These are phyloP conservation scores for Tinea semifulvella DNA, from an alignment of 2,888 invertebrate genomes.

Conservation along the genomic window DNA sequence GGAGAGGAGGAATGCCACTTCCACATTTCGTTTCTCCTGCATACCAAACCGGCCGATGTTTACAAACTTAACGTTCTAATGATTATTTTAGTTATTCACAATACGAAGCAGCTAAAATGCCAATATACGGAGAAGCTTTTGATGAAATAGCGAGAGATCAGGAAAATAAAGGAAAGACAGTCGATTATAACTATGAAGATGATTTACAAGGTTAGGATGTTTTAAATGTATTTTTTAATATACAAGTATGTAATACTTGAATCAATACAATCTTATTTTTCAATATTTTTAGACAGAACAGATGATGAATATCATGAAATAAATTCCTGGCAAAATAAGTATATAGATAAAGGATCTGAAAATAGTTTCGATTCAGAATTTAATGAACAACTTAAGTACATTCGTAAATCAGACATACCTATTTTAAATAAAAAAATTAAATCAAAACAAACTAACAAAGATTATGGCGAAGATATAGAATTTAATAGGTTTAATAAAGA, in stretches of 20 bases:
- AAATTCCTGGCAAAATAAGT: not conserved
- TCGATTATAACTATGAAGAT: conserved; percentile 46
- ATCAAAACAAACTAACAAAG: not conserved
- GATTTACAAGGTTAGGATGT: conserved; percentile 26
- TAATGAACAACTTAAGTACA: not conserved
- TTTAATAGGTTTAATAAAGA: not conserved
- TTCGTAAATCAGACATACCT: not conserved
- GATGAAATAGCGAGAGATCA: conserved; percentile 23
- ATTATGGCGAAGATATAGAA: not conserved
- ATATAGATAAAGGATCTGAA: not conserved
- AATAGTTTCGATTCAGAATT: not conserved
- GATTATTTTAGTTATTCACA: conserved; percentile 30
- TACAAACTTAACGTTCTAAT: no score
- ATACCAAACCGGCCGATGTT: no score
- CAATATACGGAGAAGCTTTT: conserved; percentile 32
- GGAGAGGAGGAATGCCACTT: no score
- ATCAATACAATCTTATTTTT: not conserved
- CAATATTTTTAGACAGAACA: not conserved
- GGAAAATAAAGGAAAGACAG: conserved; percentile 38
- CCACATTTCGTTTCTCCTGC: no score
- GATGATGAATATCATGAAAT: not conserved
- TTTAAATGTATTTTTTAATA: not conserved
- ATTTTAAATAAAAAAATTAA: not conserved
- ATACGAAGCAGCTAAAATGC: conserved; percentile 42
- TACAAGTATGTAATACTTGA: not conserved